Evolutionary conservation across 2,888 invertebrate genomes (phyloP), one percentile per base, ranked within the genome.

Genomic region (Phasia obesa): DNA sequence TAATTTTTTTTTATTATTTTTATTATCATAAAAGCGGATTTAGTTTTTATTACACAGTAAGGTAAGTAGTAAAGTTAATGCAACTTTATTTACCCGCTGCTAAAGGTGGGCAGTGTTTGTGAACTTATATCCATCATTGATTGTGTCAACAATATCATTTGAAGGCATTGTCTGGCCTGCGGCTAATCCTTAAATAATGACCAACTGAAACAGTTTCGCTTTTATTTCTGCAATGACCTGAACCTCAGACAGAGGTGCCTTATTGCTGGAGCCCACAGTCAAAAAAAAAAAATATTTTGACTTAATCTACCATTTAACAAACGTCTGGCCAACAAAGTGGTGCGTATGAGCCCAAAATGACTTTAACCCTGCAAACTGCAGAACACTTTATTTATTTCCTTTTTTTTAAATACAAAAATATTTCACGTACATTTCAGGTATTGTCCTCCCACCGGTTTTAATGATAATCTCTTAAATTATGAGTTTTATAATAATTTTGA

Each of bases 391-490:
- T 17, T 47, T 57, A 53, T 31, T 64, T 15, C 4, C 23, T 25
- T 69, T 51, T 62, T 35, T 53, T 69, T 27, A 35, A 35, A 35
- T 35, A 35, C 35, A 35, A 35, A 35, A 35, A 35, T 35, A 35
- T 35, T 35, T 35, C 35, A 35, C 35, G 35, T 35, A 42, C 27
- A n/a, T n/a, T n/a, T n/a, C n/a, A n/a, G n/a, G 23, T 85, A 81
- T 84, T 85, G 87, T 87, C 88, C 90, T 87, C 91, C 90, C 89
- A 90, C 90, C 86, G 87, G 86, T 90, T 90, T 90, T 91, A 90
- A 90, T 90, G 90, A 90, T 90, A 90, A 90, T 90, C 90, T 91
- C 85, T 84, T 91, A 88, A 90, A 89, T 90, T 90, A 90, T 90
- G 90, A 88, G 89, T 89, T 91, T 90, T 90, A 90, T 90, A 90